Evolutionary conservation across 2,113 vertebrate species (phyloP), one percentile per base, ranked within the genome.

Genomic region (Carettochelys insculpta): DNA sequence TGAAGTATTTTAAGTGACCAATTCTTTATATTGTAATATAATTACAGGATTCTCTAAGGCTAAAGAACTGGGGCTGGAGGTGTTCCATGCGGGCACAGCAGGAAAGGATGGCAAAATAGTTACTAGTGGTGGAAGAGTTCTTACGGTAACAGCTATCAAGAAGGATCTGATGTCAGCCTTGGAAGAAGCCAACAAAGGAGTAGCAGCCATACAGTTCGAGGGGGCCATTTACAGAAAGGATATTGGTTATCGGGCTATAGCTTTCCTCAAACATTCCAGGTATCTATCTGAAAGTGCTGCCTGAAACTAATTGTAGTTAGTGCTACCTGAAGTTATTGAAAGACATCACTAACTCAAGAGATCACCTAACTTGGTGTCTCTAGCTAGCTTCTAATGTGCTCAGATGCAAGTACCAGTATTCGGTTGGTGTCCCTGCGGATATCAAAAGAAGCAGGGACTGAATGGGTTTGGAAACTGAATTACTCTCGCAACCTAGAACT

Each of bases 11-110:
- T 86, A 89, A 93, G 27, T 16, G 31, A 7, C 7, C 29, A 11
- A 1, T 48, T 82, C 45, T 43, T n/a, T 34, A 71, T 11, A 14
- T 80, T 86, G 53, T 76, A 29, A 12, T 50, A 8, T 53, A 3
- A 85, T 50, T 83, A 11, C 89, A 99, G 99, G 99, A 48, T 94
- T 99, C 78, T 92, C 98, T 4, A 97, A 97, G 93, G 97, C 98
- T 43, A 95, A 95, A 84, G 97, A 98, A 12, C 97, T 96, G 82
- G 99, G 98, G 8, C 88, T 99, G 86, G 97, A 99, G 96, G 99
- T 99, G 41, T 99, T 99, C 97, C 99, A 99, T 6, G 99, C 99
- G 0, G 99, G 99, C 82, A 99, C 99, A 0, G 90, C 97, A 7
- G 94, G 98, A 38, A 98, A 97, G 87, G 98, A 98, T 0, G 98